Evolutionary conservation across 2,888 invertebrate genomes (phyloP).

Genomic region (Pristionchus japonicus): DNA sequence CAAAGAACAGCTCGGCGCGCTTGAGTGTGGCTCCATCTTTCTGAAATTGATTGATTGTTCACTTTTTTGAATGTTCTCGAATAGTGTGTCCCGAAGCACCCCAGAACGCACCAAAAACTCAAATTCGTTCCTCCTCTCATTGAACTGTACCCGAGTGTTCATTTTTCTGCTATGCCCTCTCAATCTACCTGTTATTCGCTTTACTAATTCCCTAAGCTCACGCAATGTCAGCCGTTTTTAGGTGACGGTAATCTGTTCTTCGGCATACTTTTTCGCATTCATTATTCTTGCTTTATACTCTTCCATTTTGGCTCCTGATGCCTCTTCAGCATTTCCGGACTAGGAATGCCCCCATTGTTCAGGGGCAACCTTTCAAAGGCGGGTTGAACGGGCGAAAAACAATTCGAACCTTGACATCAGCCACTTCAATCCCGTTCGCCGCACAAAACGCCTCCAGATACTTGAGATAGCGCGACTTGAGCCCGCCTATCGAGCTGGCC

Average conservation of each 20-base stretch:
- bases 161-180: background rate
- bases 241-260: background rate
- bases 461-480: slow-evolving; percentile 69
- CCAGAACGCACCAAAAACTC: background rate
- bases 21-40: slow-evolving; percentile 60
- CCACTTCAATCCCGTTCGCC: slow-evolving; percentile 71
- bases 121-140: background rate
- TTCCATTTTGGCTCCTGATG: background rate
- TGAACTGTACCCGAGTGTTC: background rate
- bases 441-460: slow-evolving; percentile 67
- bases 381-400: too few species aligned
- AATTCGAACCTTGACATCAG: slow-evolving; percentile 57
- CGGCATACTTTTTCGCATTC: background rate
- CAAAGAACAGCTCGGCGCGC: slow-evolving; percentile 66
- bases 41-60: slow-evolving; percentile 50
- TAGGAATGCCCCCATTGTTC: background rate
- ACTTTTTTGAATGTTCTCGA: background rate
- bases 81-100: background rate
- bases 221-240: background rate
- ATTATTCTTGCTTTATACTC: background rate
- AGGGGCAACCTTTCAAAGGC: background rate
- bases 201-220: background rate
- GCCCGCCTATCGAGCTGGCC: slow-evolving; percentile 57
- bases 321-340: too few species aligned
- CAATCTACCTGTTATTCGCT: background rate